Evolutionary conservation across 2,113 vertebrate genomes (phyloP).

Genomic region (Pachycephala philippinensis): DNA sequence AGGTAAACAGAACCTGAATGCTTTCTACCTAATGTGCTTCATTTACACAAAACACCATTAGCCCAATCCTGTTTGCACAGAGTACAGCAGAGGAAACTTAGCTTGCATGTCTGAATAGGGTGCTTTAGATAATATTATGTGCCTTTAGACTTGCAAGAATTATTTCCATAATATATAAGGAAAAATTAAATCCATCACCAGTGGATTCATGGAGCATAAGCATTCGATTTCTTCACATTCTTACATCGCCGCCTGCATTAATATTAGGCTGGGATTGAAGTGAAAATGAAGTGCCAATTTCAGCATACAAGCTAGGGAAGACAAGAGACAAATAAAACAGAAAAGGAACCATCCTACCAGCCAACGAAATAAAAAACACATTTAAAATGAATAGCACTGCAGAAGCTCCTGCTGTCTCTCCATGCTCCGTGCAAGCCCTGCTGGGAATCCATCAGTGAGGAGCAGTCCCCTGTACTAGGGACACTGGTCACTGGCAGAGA

Average conservation of each 20-base stretch:
- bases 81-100: background rate
- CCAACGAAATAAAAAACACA: background rate
- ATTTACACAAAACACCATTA: conserved; percentile 57
- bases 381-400: background rate
- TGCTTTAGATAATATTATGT: background rate
- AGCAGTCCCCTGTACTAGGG: background rate
- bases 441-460: background rate
- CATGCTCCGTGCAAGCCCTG: accelerated
- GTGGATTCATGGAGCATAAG: background rate
- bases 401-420: background rate
- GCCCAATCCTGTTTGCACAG: conserved; percentile 37
- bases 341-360: background rate
- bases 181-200: conserved; percentile 45
- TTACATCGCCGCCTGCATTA: conserved; percentile 8
- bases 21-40: conserved; percentile 7
- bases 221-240: conserved; percentile 35
- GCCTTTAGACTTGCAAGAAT: background rate
- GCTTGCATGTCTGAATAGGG: background rate
- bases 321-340: background rate
- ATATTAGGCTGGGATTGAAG: conserved; percentile 11
- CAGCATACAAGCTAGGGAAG: conserved; percentile 27
- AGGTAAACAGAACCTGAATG: conserved; percentile 5
- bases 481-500: background rate
- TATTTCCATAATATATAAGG: conserved; percentile 30
- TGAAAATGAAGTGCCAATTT: conserved; percentile 58